Percentiles rank a stretch among this genome's conserved stretches.
Evolutionary conservation across 2,888 invertebrate species (phyloP).

Genomic region (Notodromas monacha): DNA sequence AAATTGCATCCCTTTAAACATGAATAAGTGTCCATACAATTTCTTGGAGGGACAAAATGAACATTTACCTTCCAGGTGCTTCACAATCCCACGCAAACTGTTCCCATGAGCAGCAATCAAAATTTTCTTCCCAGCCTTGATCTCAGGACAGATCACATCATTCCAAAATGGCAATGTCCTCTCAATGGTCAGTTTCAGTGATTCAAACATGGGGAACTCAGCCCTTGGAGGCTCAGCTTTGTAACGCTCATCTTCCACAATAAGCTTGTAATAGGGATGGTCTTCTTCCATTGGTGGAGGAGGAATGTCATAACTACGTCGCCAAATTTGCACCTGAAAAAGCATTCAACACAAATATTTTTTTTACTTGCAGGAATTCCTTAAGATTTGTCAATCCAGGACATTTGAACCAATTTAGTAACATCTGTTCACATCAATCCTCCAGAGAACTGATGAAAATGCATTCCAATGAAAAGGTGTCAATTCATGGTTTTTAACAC

Average conservation of each 20-base stretch:
- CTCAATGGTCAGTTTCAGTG: slow-evolving; percentile 39
- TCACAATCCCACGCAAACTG: slow-evolving; percentile 48
- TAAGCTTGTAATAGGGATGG: slow-evolving; percentile 36
- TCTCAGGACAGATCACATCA: slow-evolving; percentile 41
- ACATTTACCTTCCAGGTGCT: slow-evolving; percentile 40
- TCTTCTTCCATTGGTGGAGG: slow-evolving; percentile 45
- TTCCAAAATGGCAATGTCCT: slow-evolving; percentile 59
- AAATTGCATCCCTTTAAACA: too few relatives aligned
- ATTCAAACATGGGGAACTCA: slow-evolving; percentile 48
- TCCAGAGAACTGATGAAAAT: too few relatives aligned
- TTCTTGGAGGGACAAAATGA: slow-evolving; percentile 1
- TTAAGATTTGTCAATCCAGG: too few relatives aligned
- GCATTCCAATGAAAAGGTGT: too few relatives aligned
- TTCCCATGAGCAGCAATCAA: slow-evolving; percentile 60
- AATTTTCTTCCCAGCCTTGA: slow-evolving; percentile 41
- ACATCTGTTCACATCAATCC: too few relatives aligned
- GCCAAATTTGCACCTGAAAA: slow-evolving; percentile 42
- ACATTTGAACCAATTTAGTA: too few relatives aligned
- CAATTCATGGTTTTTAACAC: too few relatives aligned
- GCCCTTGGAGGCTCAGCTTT: slow-evolving; percentile 25
- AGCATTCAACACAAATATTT: too few relatives aligned
- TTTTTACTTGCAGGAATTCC: too few relatives aligned
- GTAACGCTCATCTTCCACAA: slow-evolving; percentile 40
- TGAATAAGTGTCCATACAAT: too few relatives aligned
- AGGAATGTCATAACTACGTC: slow-evolving; percentile 43